Evolutionary conservation across 2,888 invertebrate species (phyloP).

Genomic region (Brachypalpus laphriformis): DNA sequence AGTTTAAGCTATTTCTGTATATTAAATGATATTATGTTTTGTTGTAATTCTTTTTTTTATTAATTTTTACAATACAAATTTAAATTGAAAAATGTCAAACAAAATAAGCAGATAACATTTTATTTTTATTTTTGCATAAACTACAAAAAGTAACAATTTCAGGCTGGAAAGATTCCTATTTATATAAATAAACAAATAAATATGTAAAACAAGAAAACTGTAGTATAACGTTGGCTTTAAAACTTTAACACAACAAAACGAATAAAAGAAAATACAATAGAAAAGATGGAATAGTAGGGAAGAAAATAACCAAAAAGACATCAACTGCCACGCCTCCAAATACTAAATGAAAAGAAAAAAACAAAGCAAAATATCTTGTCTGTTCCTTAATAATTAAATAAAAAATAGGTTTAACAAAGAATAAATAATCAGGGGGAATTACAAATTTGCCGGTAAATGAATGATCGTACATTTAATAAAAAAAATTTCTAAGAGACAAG

Average conservation of each 20-base stretch:
- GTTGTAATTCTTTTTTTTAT: neutral
- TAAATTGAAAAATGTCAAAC: slow-evolving; percentile 66
- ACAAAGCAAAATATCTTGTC: slow-evolving; percentile 51
- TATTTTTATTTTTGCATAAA: slow-evolving; percentile 38
- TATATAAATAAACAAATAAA: slow-evolving; percentile 41
- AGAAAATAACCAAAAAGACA: slow-evolving; percentile 24
- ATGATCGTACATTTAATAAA: slow-evolving; percentile 20
- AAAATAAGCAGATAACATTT: slow-evolving; percentile 6
- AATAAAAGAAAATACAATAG: neutral
- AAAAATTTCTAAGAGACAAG: slow-evolving; percentile 4
- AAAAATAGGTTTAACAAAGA: slow-evolving; percentile 47
- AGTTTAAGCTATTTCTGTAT: slow-evolving; percentile 4
- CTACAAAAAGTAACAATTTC: slow-evolving; percentile 70
- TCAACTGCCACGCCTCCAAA: slow-evolving; percentile 66
- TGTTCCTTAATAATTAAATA: slow-evolving; percentile 66
- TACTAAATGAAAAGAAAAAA: slow-evolving; percentile 10
- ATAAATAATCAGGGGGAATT: slow-evolving; percentile 63
- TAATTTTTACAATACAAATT: neutral
- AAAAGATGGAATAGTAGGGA: slow-evolving; percentile 20
- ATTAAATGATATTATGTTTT: neutral
- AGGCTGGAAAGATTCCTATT: slow-evolving; percentile 72
- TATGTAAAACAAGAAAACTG: slow-evolving; percentile 44
- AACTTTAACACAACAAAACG: slow-evolving; percentile 24
- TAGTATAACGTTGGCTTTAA: slow-evolving; percentile 66
- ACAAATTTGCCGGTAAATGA: slow-evolving; percentile 48